phyloP scores from a whole-genome alignment of 2,888 invertebrate genomes.

The Anagyrus pseudococci region DNA sequence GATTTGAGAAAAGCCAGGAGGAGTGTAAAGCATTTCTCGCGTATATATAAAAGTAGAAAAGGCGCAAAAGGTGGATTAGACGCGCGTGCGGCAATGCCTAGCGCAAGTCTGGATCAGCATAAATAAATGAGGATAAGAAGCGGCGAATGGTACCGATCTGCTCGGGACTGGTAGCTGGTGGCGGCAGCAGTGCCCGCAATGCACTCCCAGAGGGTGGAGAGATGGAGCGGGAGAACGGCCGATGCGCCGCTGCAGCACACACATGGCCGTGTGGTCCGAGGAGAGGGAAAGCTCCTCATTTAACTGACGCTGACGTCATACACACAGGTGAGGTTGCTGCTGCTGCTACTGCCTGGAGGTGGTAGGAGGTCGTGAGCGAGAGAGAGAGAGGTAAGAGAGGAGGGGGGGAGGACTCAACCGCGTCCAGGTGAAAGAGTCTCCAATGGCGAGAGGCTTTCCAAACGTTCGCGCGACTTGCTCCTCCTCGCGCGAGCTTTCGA shows the following conservation, averaged over 20 bases:
- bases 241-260: too few relatives aligned
- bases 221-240: too few relatives aligned
- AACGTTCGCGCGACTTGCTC: slow-evolving; percentile 52
- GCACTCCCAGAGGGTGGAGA: too few relatives aligned
- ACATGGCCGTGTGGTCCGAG: too few relatives aligned
- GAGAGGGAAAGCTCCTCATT: not conserved
- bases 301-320: not conserved
- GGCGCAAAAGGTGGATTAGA: not conserved
- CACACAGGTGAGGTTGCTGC: not conserved
- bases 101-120: slow-evolving; percentile 6
- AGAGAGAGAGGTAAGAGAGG: not conserved
- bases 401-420: slow-evolving; percentile 26
- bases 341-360: not conserved
- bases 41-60: too few relatives aligned
- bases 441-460: slow-evolving; percentile 55
- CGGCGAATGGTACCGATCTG: slow-evolving; percentile 19
- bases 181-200: too few relatives aligned
- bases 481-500: slow-evolving; percentile 54
- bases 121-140: slow-evolving; percentile 16
- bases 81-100: not conserved
- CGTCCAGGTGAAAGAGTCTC: slow-evolving; percentile 55
- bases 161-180: too few relatives aligned
- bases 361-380: not conserved
- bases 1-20: too few relatives aligned
- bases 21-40: too few relatives aligned